Base-by-base conservation (phyloP, 1,140 invertebrate genomes). In the Drosophila cardini region DNA sequence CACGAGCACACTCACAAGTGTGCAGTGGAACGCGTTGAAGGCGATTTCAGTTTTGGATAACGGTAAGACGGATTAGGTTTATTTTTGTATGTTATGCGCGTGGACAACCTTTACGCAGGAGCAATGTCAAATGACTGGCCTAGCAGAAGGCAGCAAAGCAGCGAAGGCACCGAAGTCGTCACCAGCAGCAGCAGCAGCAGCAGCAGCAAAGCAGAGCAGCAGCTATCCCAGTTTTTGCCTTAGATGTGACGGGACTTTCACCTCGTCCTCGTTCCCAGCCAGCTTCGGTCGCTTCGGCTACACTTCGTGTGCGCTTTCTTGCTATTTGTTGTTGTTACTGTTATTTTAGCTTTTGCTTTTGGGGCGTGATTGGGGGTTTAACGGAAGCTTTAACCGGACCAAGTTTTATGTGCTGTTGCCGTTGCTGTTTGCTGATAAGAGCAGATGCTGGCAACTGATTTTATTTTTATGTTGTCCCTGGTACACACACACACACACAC, bases 121-220 rank as follows among this genome's bases (percentile, higher is more conserved):
- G 81, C 90, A 91, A 90, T 85, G 90, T 89, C 90, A 90, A 91
- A 90, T 80, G 87, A 91, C 90, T 91, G 86, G 67, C 76, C 63
- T 62, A 76, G 80, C 63, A 26, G 63, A 58, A 78, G 62, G 63
- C 60, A 64, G 72, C 78, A 85, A 26, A 5, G 21, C 21, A 26
- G 21, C 21, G 21, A 26, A 26, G 21, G 21, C 21, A 26, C 0
- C 21, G 21, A 26, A 26, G 21, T 26, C 21, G 21, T 26, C 21
- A 26, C 21, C 21, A 26, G 21, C 21, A 26, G 21, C 21, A 26
- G 21, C 21, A 26, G 21, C 21, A 26, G 21, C 21, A 26, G 21
- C 78, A 85, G 81, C 80, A n/a, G n/a, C n/a, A n/a, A n/a, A 26
- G 21, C 21, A 26, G 21, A n/a, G 63, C 60, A 63, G 71, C 78